Conservation (phyloP, 2,113 vertebrate genomes). For the Psettodes erumei region DNA sequence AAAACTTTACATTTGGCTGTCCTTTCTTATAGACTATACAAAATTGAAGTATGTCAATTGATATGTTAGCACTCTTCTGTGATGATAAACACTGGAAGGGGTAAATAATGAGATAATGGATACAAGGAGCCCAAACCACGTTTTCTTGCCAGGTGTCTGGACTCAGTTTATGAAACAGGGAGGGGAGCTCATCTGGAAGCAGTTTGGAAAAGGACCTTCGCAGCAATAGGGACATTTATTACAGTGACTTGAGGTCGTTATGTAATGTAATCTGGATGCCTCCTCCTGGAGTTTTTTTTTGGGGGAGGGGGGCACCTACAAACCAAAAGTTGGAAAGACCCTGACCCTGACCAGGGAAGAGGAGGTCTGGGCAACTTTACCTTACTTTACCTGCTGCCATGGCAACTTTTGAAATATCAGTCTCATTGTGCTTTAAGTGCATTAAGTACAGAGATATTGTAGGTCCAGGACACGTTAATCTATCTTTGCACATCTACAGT, state of each 20-base stretch:
- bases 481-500: too few species aligned
- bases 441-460: neutral
- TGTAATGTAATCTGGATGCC: neutral
- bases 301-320: neutral
- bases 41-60: too few species aligned
- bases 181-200: neutral
- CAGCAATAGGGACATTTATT: neutral
- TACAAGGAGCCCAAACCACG: neutral
- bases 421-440: too few species aligned
- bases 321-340: too few species aligned
- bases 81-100: neutral
- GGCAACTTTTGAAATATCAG: neutral
- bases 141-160: neutral
- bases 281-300: neutral
- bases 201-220: neutral
- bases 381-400: neutral
- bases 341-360: neutral
- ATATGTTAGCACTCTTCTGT: neutral
- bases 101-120: neutral
- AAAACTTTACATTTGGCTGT: too few species aligned
- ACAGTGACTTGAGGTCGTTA: neutral
- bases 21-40: too few species aligned
- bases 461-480: neutral
- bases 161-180: neutral
- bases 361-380: neutral